Evolutionary conservation across 2,888 invertebrate species (phyloP), one percentile per base, ranked within the genome.

Genomic region (Dasypolia templi): DNA sequence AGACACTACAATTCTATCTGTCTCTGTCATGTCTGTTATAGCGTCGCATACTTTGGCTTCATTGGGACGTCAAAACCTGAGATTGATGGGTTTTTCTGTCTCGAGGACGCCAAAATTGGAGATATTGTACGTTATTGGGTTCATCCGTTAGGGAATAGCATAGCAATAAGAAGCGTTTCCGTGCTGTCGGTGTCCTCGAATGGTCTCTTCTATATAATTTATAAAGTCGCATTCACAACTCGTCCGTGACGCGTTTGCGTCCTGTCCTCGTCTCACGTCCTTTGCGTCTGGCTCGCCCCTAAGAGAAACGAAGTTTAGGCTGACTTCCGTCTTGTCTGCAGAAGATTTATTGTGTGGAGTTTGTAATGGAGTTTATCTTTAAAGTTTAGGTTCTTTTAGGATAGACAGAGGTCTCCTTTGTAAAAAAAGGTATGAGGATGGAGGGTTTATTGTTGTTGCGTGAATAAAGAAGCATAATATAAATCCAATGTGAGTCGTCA

Each of bases 271-370:
- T 29, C 29, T 29, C 29, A 19, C 29, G 22, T 11, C 56, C 19
- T 32, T 32, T 32, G 32, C 32, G 32, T 56, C 32, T 56, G 56
- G 22, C 32, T 11, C 56, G 4, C 22, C 32, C 56, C 56, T 56
- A 32, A 56, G 29, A 61, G 46, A 49, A 53, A 55, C 53, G 46
- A 61, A 70, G 46, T 78, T 77, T 32, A n/a, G 26, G 35, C 56
- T 56, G 51, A 80, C 39, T 80, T 32, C 59, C 29, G 72, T 17
- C 22, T 46, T 70, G 79, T 53, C 56, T 35, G 6, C 22, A 7
- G 22, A 53, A 79, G 79, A 77, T 77, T 72, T 77, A 79, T 77
- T 51, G 72, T 49, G 14, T 51, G 51, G 26, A 64, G 26, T 64
- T 53, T 22, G 22, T 77, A 59, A 79, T 72, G 63, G 77, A 63